A percentile compares a stretch with the other conserved stretches of the same genome.
These are phyloP conservation scores for Cephus pygmeus DNA, from an alignment of 2,888 invertebrate species.

Conservation along the genomic window DNA sequence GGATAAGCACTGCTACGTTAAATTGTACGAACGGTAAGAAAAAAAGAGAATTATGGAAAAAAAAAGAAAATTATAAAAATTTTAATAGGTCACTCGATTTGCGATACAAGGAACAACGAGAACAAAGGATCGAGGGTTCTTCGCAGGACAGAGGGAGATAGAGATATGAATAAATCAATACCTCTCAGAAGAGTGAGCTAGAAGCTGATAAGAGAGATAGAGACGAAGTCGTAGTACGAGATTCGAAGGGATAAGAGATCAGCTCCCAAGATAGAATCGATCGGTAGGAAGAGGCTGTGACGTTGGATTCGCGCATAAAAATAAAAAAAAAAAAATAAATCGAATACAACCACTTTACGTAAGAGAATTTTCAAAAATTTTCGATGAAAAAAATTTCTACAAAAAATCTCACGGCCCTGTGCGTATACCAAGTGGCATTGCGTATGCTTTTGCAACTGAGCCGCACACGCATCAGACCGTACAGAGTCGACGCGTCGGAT, in stretches of 20 bases:
- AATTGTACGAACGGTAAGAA: not conserved
- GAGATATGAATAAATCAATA: not conserved
- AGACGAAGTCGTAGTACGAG: not conserved
- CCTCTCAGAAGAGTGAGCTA: not conserved
- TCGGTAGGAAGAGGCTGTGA: too few species aligned
- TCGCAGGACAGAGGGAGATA: not conserved
- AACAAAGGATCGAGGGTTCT: not conserved
- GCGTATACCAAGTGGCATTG: too few species aligned
- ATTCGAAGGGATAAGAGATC: not conserved
- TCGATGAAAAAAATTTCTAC: too few species aligned
- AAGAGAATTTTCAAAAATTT: too few species aligned
- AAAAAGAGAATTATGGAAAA: slow-evolving; percentile 9
- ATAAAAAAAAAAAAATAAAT: too few species aligned
- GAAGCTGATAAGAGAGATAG: not conserved
- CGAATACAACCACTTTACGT: too few species aligned
- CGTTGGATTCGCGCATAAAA: too few species aligned
- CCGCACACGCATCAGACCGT: too few species aligned
- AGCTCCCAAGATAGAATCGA: not conserved
- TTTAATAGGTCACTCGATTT: not conserved
- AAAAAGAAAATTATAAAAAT: slow-evolving; percentile 11
- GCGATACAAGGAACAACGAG: not conserved
- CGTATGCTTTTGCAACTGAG: too few species aligned
- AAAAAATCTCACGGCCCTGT: too few species aligned
- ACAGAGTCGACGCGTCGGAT: too few species aligned
- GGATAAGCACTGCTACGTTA: not conserved